Percentiles rank a stretch among this genome's conserved stretches.
Evolutionary conservation across 2,113 vertebrate genomes (phyloP).

Genomic region (Alosa alosa): DNA sequence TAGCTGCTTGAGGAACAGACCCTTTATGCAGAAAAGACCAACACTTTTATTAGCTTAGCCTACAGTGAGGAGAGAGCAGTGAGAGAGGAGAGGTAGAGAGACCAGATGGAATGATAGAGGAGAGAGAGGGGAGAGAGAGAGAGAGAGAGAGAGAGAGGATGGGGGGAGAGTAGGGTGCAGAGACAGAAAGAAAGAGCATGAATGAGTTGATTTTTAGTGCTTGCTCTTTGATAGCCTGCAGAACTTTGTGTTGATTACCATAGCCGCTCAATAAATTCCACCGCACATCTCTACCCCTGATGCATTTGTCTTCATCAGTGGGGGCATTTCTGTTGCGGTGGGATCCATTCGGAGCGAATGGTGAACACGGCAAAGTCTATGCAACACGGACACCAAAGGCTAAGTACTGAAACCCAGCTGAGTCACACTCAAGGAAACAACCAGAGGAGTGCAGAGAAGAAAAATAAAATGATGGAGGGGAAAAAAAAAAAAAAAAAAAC

Average conservation of each 20-base stretch:
- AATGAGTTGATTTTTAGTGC: slow-evolving; percentile 13
- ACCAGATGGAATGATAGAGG: not conserved
- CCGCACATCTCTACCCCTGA: not conserved
- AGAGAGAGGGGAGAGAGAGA: not conserved
- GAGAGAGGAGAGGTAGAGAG: not conserved
- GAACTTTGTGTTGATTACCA: not conserved
- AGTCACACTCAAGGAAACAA: not conserved
- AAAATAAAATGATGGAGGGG: slow-evolving; percentile 29
- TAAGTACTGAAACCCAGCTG: not conserved
- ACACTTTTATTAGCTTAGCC: not conserved
- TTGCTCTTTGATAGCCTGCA: not conserved
- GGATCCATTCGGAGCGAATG: not conserved
- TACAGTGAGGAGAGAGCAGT: not conserved
- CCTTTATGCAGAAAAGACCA: slow-evolving; percentile 41
- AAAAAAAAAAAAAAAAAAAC: slow-evolving; percentile 41
- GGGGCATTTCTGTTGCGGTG: not conserved
- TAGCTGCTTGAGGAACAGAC: slow-evolving; percentile 30
- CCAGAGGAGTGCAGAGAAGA: slow-evolving; percentile 13
- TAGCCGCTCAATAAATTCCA: not conserved
- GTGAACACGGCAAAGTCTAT: not conserved
- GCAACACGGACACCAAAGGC: not conserved
- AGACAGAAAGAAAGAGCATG: not conserved
- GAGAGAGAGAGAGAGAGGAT: slow-evolving; percentile 3
- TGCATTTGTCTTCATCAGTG: not conserved
- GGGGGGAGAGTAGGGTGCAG: not conserved